Evolutionary conservation across 2,113 vertebrate species (phyloP), one percentile per base, ranked within the genome.

Genomic region (Chrysochloris asiatica): DNA sequence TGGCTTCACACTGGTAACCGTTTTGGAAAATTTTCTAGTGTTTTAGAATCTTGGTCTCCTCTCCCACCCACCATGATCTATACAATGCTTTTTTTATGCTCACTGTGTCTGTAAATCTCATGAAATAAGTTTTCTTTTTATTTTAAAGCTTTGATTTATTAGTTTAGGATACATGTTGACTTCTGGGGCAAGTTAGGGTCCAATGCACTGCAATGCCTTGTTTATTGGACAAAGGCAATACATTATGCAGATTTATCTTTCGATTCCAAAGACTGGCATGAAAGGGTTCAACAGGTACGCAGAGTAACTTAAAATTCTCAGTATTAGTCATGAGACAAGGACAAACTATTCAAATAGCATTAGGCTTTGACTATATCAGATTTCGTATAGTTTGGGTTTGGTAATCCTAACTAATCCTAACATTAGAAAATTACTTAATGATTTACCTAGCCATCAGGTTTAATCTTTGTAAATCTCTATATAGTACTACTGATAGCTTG

Each of bases 381-480:
- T 54, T 89, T 59, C 61, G 30, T 41, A 81, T 30, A 79, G n/a
- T 16, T 2, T 84, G 69, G 36, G 77, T 16, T 61, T 84, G 41
- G 33, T 72, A 75, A 86, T 54, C 81, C 7, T 81, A 90, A 82
- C 12, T 84, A 75, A 86, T 54, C 81, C 7, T 81, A 90, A 82
- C 12, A 85, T 56, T 41, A 82, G 61, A 91, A 63, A 84, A 85
- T 61, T 41, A 85, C n/a, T 79, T 86, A 80, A 89, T 94, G 56
- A 21, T 30, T 85, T 94, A 91, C 80, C 54, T 63, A 90, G 47
- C 30, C n/a, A 83, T 83, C 41, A 92, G 30, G 56, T 43, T 83
- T 87, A 86, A 92, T 81, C 61, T 91, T 87, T 61, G n/a, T 11
- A 89, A 61, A 48, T 91, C 61, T 91, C 73, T 77, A 77, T 54